phyloP scores from a whole-genome alignment of 2,113 vertebrate genomes.

The Hymenochirus boettgeri region DNA sequence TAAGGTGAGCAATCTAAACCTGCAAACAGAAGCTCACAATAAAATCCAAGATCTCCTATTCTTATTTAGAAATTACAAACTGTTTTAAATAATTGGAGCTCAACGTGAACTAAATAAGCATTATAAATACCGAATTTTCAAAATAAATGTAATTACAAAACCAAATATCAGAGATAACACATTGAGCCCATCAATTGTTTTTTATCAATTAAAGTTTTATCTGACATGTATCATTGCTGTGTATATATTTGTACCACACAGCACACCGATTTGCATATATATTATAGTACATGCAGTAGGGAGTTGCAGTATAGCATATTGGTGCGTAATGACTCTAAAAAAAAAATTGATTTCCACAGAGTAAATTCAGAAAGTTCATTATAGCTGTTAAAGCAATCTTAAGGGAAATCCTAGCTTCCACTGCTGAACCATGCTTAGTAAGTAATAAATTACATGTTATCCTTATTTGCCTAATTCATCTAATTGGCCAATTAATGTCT shows the following conservation, averaged over 20 bases:
- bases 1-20: no score
- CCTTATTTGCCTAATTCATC: constrained; percentile 99
- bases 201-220: constrained; percentile 78
- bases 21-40: no score
- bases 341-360: constrained; percentile 99
- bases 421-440: constrained; percentile 95
- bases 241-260: constrained; percentile 91
- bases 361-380: constrained; percentile 99
- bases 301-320: constrained; percentile 98
- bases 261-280: constrained; percentile 95
- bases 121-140: no score
- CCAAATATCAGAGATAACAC: constrained; percentile 4
- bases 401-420: constrained; percentile 97
- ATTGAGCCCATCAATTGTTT: constrained; percentile 57
- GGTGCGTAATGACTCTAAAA: constrained; percentile 99
- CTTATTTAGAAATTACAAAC: no score
- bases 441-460: constrained; percentile 99
- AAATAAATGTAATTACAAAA: no score
- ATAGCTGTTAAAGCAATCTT: constrained; percentile 99
- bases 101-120: no score
- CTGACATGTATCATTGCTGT: constrained; percentile 86
- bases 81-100: no score
- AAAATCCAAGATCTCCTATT: no score
- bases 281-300: constrained; percentile 89
- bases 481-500: constrained; percentile 99